Conservation (phyloP, 2,888 invertebrate species). For the Syrista parreyssii region DNA sequence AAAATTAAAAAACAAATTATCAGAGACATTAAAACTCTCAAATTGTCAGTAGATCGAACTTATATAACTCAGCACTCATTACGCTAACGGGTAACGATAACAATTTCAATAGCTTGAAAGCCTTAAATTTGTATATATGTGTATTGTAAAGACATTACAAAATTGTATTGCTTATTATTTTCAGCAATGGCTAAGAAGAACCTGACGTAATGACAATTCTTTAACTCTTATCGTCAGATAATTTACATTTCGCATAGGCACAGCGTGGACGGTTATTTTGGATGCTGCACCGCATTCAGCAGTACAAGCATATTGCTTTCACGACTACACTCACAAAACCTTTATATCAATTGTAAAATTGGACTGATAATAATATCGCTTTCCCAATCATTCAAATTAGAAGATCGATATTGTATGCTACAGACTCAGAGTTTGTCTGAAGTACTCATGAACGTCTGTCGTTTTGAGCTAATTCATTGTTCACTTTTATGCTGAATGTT, state of each 20-base stretch:
- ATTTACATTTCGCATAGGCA: constrained; percentile 34
- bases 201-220: not conserved
- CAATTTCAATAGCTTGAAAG: constrained; percentile 11
- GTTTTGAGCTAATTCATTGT: not conserved
- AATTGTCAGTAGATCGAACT: not conserved
- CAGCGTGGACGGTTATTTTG: constrained; percentile 45
- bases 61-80: not conserved
- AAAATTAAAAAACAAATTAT: not conserved
- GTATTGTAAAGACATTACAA: not conserved
- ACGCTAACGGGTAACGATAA: not conserved
- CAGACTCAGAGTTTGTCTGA: not conserved
- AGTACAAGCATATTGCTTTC: constrained; percentile 2
- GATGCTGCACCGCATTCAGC: constrained; percentile 6
- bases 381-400: not conserved
- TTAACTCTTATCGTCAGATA: not conserved
- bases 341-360: not conserved
- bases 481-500: constrained; percentile 32
- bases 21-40: not conserved
- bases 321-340: not conserved
- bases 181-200: constrained; percentile 6
- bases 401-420: not conserved
- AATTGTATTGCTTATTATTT: not conserved
- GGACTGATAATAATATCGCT: not conserved
- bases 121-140: constrained; percentile 6
- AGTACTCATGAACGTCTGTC: not conserved